Evolutionary conservation across 2,888 invertebrate genomes (phyloP), one percentile per base, ranked within the genome.

Genomic region (Cheilosia urbana): DNA sequence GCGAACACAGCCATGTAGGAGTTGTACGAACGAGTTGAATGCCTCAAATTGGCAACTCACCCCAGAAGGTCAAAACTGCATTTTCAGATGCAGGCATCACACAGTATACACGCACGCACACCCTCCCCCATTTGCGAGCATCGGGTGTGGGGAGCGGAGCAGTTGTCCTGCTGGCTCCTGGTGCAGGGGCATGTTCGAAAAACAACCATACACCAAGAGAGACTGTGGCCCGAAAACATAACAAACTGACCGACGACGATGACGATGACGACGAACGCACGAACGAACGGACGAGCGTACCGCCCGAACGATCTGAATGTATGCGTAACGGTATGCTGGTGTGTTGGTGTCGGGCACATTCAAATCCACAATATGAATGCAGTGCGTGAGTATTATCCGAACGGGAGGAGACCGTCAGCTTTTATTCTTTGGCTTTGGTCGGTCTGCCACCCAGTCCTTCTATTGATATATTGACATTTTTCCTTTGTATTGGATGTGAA

Each of bases 391-490:
- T 40, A 21, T 57, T 62, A 51, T 69, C 47, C 47, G 21, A 6
- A 62, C 51, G 24, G 7, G 13, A 19, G 15, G 27, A 15, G 15
- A 49, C 13, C 37, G 40, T 1, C 7, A 45, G 53, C 65, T 55
- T 72, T 78, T 78, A 72, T 57, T 58, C 69, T 69, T 77, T 24
- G 47, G 13, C 30, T 45, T 45, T 15, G n/a, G 45, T 58, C 30
- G 19, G 15, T 45, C 24, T 40, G 42, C 42, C n/a, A 5, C 55
- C 68, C 30, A 37, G 49, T 30, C 42, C 21, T 30, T 21, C 58
- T 60, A 82, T 78, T 78, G 78, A 69, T 68, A 78, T 79, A 79
- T 84, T 69, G 83, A 69, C 73, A 57, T 63, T 84, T 68, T 68
- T 34, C 42, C 57, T 84, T 79, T 51, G 72, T 81, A 42, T 76